phyloP scores from a whole-genome alignment of 1,140 invertebrate genomes.

The Phymorhynchus buccinoides region DNA sequence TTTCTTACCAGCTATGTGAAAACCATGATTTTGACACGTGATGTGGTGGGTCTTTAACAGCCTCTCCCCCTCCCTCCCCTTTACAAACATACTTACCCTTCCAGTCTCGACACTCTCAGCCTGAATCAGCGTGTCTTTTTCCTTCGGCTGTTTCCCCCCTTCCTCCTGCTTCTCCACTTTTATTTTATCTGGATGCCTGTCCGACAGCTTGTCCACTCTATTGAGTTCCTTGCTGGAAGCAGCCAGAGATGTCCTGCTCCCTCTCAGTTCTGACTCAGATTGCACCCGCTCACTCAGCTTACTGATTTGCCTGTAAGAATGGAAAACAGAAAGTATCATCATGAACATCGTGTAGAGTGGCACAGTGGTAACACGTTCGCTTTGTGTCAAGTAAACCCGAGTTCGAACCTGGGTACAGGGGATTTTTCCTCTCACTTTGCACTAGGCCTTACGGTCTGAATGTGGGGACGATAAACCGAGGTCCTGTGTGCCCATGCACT shows the following conservation, averaged over 20 bases:
- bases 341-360: neutral
- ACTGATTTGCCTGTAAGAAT: constrained; percentile 55
- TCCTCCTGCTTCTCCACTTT: constrained; percentile 1
- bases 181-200: neutral
- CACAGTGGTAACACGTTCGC: too few relatives aligned
- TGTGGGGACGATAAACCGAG: too few relatives aligned
- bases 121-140: constrained; percentile 62
- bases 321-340: neutral
- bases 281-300: constrained; percentile 52
- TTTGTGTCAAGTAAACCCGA: too few relatives aligned
- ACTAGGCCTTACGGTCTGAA: too few relatives aligned
- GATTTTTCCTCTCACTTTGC: too few relatives aligned
- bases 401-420: too few relatives aligned
- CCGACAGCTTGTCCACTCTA: neutral
- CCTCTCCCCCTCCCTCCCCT: too few relatives aligned
- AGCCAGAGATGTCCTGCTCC: constrained; percentile 12
- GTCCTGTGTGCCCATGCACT: too few relatives aligned
- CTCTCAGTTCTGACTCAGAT: constrained; percentile 43
- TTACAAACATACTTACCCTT: constrained; percentile 31
- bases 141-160: constrained; percentile 44
- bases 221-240: neutral
- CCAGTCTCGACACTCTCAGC: constrained; percentile 64
- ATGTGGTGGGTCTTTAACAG: too few relatives aligned
- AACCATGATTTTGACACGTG: too few relatives aligned
- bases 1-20: too few relatives aligned